phyloP scores from a whole-genome alignment of 2,113 vertebrate genomes.

The Mastomys natalensis region DNA sequence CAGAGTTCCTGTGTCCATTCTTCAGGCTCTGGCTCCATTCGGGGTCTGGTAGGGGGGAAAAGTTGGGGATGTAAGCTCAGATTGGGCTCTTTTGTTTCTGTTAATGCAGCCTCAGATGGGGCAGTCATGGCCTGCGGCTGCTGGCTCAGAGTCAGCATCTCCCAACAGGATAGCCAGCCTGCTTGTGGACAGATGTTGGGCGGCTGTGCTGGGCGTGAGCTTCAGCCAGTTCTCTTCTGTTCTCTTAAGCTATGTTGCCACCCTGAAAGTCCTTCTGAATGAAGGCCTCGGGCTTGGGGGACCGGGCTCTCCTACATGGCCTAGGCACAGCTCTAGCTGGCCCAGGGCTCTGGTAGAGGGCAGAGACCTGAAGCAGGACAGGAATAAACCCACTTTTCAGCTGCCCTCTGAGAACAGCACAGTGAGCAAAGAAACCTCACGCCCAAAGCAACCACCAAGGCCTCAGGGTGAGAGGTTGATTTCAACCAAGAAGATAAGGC shows the following conservation, averaged over 20 bases:
- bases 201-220: too few relatives aligned
- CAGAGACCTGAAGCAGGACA: rapidly evolving
- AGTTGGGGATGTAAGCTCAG: neutral
- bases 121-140: rapidly evolving
- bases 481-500: neutral
- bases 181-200: neutral
- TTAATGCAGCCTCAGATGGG: neutral
- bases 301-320: neutral
- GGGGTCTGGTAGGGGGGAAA: neutral
- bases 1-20: neutral
- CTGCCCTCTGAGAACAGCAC: too few relatives aligned
- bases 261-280: neutral
- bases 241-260: rapidly evolving
- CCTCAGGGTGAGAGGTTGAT: neutral
- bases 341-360: neutral
- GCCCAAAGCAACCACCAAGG: neutral
- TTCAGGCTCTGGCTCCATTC: neutral
- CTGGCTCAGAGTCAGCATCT: neutral
- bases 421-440: rapidly evolving
- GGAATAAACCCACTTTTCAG: rapidly evolving
- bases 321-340: neutral
- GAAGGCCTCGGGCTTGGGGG: neutral
- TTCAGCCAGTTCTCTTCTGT: neutral
- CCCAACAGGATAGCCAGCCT: neutral
- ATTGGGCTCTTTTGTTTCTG: neutral